Base-by-base conservation (phyloP, 2,888 invertebrate species). In the Drosophila meridionalis region DNA sequence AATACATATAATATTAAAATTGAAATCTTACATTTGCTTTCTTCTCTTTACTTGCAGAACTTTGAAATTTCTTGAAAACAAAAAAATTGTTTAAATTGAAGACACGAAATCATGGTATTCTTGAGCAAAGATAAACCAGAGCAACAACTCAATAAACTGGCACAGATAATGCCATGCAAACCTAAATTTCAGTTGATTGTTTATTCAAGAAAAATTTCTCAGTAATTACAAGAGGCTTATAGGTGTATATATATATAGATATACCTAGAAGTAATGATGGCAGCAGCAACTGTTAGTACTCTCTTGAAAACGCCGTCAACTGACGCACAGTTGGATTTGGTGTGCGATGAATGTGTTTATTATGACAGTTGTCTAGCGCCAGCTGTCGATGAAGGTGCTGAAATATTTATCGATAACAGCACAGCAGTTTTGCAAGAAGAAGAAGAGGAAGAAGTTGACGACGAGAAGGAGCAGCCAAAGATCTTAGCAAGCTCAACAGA, bases 401-500 rank as follows among this genome's bases (percentile, higher is more conserved):
- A 81, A 20, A 63, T 81, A 66, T 78, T 90, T 66, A 87, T 89
- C 65, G 91, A 91, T 71, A 90, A 78, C 58, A 87, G 90, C 45
- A 87, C 91, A 6, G 83, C 87, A 70, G 89, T 89, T 34, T 90
- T 87, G 40, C 73, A 64, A 34, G 80, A 76, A 11, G 69, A 52
- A 11, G 72, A 73, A 1, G 55, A 71, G 9, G 64, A 69, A 1
- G 53, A 59, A 40, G 40, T 40, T 7, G 42, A 40, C 6, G 40
- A n/a, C 2, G 64, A 73, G 8, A 50, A 14, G 1, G 60, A 59
- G 34, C 43, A 58, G 20, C 40, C 9, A 9, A 62, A 59, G 36
- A 63, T 26, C 8, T 45, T 43, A 12, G 9, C 55, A 20, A 80
- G 45, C 26, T 65, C 73, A 0, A 26, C 66, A 4, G 69, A 69